These are phyloP conservation scores for Pandemis cinnamomeana DNA, from an alignment of 2,888 invertebrate genomes.

Conservation along the genomic window DNA sequence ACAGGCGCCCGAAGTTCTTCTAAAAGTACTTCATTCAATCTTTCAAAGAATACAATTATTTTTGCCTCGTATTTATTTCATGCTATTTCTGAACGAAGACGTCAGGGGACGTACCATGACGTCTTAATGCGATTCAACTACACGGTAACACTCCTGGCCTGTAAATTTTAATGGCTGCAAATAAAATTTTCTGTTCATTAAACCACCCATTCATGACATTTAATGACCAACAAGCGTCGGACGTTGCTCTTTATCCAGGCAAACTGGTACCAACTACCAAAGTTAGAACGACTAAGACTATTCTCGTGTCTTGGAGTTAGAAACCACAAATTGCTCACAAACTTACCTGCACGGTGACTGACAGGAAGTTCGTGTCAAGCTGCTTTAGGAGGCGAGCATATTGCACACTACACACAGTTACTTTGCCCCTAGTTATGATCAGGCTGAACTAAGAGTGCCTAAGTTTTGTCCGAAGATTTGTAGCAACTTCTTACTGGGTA, in stretches of 20 bases:
- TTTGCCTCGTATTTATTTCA: too few relatives aligned
- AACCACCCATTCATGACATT: not conserved
- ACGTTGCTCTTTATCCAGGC: not conserved
- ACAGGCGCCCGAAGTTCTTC: too few relatives aligned
- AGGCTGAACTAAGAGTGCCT: not conserved
- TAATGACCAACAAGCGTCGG: not conserved
- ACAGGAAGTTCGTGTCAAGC: slow-evolving; percentile 60
- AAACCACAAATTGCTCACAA: slow-evolving; percentile 55
- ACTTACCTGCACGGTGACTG: slow-evolving; percentile 58
- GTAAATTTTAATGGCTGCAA: too few relatives aligned
- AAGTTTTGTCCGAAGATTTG: not conserved
- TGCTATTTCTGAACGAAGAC: too few relatives aligned
- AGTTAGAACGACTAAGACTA: slow-evolving; percentile 25
- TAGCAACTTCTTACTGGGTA: too few relatives aligned
- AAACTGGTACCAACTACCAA: slow-evolving; percentile 8
- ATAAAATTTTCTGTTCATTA: not conserved
- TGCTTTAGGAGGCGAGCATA: slow-evolving; percentile 26
- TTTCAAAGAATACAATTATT: too few relatives aligned
- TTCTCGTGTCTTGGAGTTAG: slow-evolving; percentile 45
- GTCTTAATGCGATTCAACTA: too few relatives aligned
- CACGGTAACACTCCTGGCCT: too few relatives aligned
- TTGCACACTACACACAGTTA: not conserved
- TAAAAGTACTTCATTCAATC: too few relatives aligned
- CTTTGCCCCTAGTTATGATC: not conserved
- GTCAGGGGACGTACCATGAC: too few relatives aligned